Conservation (phyloP, 2,797 vertebrate species). For the Furcifer pardalis region DNA sequence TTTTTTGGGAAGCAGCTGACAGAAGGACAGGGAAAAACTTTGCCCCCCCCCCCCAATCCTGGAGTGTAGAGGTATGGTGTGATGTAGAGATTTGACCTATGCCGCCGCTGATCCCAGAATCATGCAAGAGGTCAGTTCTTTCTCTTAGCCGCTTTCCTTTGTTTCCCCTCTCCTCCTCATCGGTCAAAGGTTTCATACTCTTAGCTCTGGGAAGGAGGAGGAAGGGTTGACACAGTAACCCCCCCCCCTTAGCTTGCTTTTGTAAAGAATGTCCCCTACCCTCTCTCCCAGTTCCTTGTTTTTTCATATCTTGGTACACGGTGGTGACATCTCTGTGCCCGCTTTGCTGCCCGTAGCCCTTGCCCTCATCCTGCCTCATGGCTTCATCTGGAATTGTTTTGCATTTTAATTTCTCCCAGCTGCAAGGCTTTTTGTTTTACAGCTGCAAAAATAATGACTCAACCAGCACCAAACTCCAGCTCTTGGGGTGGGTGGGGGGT, state of each 20-base stretch:
- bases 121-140: not conserved
- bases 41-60: not conserved
- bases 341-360: not conserved
- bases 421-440: not conserved
- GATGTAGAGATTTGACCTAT: not conserved
- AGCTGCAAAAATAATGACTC: slow-evolving; percentile 3
- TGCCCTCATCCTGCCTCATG: not conserved
- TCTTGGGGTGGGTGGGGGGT: not conserved
- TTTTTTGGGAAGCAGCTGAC: not conserved
- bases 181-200: not conserved
- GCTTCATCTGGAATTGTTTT: not conserved
- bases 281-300: not conserved
- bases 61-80: not conserved
- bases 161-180: not conserved
- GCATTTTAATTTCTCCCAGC: too few relatives aligned
- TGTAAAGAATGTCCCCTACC: not conserved
- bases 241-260: not conserved
- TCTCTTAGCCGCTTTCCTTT: not conserved
- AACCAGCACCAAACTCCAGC: not conserved
- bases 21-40: not conserved
- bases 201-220: not conserved
- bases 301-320: not conserved
- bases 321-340: not conserved
- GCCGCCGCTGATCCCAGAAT: too few relatives aligned
- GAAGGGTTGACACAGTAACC: not conserved